Evolutionary conservation across 2,113 vertebrate genomes (phyloP).

Genomic region (Macquaria ambigua): DNA sequence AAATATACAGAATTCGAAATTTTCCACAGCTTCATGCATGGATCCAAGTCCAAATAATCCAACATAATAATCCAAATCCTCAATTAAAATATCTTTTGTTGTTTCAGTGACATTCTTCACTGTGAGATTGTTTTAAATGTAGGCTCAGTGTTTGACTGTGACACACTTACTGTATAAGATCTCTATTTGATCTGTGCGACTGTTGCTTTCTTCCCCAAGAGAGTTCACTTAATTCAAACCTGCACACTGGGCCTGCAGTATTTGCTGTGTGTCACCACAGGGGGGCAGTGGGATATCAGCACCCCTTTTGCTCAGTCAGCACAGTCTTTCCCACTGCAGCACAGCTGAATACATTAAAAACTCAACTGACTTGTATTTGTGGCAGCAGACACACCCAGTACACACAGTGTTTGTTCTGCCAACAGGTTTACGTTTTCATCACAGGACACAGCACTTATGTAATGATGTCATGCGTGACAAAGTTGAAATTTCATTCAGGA

Average conservation of each 20-base stretch:
- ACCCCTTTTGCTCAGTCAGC: constrained; percentile 5
- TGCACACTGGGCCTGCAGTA: background rate
- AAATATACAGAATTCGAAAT: background rate
- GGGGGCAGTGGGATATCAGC: constrained; percentile 32
- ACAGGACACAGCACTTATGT: background rate
- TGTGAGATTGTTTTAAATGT: background rate
- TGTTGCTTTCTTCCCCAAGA: background rate
- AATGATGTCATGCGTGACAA: background rate
- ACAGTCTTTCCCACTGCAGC: background rate
- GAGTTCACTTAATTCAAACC: background rate
- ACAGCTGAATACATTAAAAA: constrained; percentile 34
- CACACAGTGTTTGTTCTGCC: constrained; percentile 23
- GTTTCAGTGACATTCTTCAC: background rate
- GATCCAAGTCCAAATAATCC: background rate
- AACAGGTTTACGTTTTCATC: constrained; percentile 37
- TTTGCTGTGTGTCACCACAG: constrained; percentile 30
- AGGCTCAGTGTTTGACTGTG: background rate
- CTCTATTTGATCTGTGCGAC: background rate
- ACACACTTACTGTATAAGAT: background rate
- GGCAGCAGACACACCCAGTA: constrained; percentile 59
- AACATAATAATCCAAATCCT: background rate
- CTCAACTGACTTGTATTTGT: constrained; percentile 58
- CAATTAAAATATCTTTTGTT: background rate
- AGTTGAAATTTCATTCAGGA: background rate
- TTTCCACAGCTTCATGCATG: background rate